Evolutionary conservation across 2,113 vertebrate genomes (phyloP).

Genomic region (Camelus dromedarius): DNA sequence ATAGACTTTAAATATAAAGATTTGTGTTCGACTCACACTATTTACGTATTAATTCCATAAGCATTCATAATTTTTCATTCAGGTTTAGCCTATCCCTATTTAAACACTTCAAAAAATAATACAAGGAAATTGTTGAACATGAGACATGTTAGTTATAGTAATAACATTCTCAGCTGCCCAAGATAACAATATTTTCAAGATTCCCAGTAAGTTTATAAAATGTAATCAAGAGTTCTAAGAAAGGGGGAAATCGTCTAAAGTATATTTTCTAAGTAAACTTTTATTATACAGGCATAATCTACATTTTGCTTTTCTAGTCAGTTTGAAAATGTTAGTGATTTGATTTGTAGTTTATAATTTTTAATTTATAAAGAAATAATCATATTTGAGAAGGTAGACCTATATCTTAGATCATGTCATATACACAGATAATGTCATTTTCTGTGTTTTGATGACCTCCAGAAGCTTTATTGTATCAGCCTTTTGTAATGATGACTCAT

Average conservation of each 20-base stretch:
- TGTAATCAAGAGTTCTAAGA: conserved; percentile 20
- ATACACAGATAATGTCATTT: conserved; percentile 17
- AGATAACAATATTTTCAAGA: conserved; percentile 49
- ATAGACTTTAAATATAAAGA: conserved; percentile 12
- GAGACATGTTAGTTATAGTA: neutral
- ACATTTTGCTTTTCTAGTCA: conserved; percentile 35
- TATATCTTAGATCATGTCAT: neutral
- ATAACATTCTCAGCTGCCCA: conserved; percentile 51
- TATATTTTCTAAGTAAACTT: conserved; percentile 54
- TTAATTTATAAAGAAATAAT: conserved; percentile 41
- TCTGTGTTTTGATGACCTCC: conserved; percentile 51
- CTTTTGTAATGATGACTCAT: conserved; percentile 1
- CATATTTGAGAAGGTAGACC: neutral
- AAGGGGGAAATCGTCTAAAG: neutral
- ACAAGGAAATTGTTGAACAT: neutral
- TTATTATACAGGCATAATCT: conserved; percentile 50
- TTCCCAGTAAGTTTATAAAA: conserved; percentile 50
- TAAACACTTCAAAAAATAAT: conserved; percentile 35
- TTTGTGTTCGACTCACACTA: neutral
- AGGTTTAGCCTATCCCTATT: neutral
- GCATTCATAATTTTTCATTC: conserved; percentile 16
- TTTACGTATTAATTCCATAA: neutral
- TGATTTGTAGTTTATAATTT: neutral
- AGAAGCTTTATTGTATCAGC: conserved; percentile 43
- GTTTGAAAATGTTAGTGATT: conserved; percentile 52